Evolutionary conservation across 2,888 invertebrate genomes (phyloP), one percentile per base, ranked within the genome.

Genomic region (Xanthia togata): DNA sequence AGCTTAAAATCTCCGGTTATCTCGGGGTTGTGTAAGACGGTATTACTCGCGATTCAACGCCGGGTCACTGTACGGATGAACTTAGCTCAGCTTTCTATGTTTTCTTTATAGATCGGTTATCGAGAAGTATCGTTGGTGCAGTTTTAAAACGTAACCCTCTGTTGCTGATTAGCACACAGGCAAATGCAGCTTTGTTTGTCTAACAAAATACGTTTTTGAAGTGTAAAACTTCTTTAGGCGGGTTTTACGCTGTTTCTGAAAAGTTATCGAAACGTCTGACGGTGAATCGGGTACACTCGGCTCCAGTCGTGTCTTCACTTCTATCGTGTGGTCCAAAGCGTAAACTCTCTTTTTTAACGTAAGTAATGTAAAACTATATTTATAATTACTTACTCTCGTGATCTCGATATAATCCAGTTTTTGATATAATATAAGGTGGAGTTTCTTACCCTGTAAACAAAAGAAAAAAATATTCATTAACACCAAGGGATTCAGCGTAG

Each of bases 1-100:
- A 73, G 76, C 73, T 68, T 76, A 59, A 68, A 79, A 17, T 79
- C 59, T n/a, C 47, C 55, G 47, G 50, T 77, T 83, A 73, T 85
- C 85, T 81, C 8, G 8, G 14, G 6, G 63, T 85, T 85, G 70
- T 81, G 77, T 81, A 81, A 81, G 63, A 70, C n/a, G 31, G 65
- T 55, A 70, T 76, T 67, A 82, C 53, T 31, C 26, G 50, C 23
- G 41, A 59, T 72, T 79, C 60, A 76, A 35, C 53, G 55, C 6
- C 14, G 60, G 60, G 82, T 84, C 84, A 63, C 47, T 50, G 71
- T 26, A 14, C 84, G 12, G 20, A 55, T 67, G 38, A 73, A 59
- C 70, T 67, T 35, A 59, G 67, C 9, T 70, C 11, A 35, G 4
- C 6, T 31, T 31, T 14, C 12, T n/a, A n/a, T 38, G 17, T 64